Percentiles rank a stretch among this genome's conserved stretches.
Conservation (phyloP, 2,797 vertebrate species). For the Forpus xanthops region DNA sequence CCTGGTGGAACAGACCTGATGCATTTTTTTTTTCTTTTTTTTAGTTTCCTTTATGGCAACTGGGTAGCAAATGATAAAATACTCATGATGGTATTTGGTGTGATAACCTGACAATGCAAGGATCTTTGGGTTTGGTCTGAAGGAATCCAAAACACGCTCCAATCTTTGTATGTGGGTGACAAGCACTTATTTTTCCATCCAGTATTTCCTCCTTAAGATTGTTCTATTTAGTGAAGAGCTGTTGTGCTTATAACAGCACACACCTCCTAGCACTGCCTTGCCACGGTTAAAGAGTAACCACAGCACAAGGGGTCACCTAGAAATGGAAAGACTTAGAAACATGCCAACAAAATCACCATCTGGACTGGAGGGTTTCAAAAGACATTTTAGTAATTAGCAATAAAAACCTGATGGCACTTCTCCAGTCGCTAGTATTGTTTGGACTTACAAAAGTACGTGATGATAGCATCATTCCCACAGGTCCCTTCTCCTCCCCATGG, state of each 20-base stretch:
- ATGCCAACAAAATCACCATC: neutral
- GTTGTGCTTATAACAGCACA: slow-evolving; percentile 8
- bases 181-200: slow-evolving; percentile 59
- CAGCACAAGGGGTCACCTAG: slow-evolving; percentile 43
- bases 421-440: neutral
- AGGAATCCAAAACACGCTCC: slow-evolving; percentile 65
- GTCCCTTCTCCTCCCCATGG: neutral
- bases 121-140: slow-evolving; percentile 55
- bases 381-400: neutral
- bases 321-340: slow-evolving; percentile 60
- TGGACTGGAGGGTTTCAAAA: neutral
- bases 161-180: slow-evolving; percentile 52
- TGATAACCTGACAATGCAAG: slow-evolving; percentile 55
- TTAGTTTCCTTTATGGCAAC: slow-evolving; percentile 7
- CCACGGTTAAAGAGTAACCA: slow-evolving; percentile 51
- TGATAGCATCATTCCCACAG: rapidly evolving
- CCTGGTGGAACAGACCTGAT: neutral
- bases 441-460: rapidly evolving
- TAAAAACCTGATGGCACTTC: neutral
- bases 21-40: slow-evolving; percentile 1
- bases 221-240: slow-evolving; percentile 60
- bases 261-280: slow-evolving; percentile 23
- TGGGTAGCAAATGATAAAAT: slow-evolving; percentile 23
- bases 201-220: slow-evolving; percentile 71
- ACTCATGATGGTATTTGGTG: slow-evolving; percentile 19